Percentiles rank a stretch among this genome's conserved stretches.
These are phyloP conservation scores for Hepsetus odoe DNA, from an alignment of 2,113 vertebrate species.

Conservation along the genomic window DNA sequence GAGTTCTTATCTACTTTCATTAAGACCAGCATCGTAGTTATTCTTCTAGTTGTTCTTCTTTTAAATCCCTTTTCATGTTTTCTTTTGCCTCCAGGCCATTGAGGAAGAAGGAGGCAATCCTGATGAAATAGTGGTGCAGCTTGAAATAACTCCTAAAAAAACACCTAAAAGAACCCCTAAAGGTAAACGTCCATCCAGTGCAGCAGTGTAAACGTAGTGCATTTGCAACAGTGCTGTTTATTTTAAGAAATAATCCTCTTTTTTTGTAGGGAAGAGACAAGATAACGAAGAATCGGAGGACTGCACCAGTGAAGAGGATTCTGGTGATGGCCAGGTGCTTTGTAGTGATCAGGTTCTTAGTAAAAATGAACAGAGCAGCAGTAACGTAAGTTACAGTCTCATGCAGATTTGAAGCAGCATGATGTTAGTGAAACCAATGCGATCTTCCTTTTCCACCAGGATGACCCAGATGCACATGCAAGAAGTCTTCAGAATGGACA, in stretches of 20 bases:
- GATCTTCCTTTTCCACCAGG: slow-evolving; percentile 66
- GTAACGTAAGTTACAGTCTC: not conserved
- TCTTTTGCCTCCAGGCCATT: slow-evolving; percentile 77
- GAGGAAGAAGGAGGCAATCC: slow-evolving; percentile 93
- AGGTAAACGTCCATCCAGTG: slow-evolving; percentile 73
- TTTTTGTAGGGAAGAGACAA: slow-evolving; percentile 75
- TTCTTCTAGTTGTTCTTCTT: not conserved
- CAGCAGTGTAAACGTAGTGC: not conserved
- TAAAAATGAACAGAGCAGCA: not conserved
- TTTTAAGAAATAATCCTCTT: too few relatives aligned
- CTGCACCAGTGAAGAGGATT: slow-evolving; percentile 86
- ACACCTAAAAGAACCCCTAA: slow-evolving; percentile 77
- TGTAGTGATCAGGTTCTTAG: not conserved
- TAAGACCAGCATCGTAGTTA: too few relatives aligned
- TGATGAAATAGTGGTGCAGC: slow-evolving; percentile 80
- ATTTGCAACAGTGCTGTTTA: not conserved
- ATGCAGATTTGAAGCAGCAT: not conserved
- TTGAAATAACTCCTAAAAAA: slow-evolving; percentile 79
- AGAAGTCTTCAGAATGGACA: slow-evolving; percentile 86
- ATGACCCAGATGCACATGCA: slow-evolving; percentile 79
- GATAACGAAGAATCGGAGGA: slow-evolving; percentile 88
- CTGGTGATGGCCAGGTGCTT: slow-evolving; percentile 84
- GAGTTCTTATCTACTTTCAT: too few relatives aligned
- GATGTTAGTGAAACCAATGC: not conserved
- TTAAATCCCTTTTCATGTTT: not conserved